Percentiles rank a stretch among this genome's conserved stretches.
Conservation (phyloP, 2,113 vertebrate species). For the Saguinus midas region DNA sequence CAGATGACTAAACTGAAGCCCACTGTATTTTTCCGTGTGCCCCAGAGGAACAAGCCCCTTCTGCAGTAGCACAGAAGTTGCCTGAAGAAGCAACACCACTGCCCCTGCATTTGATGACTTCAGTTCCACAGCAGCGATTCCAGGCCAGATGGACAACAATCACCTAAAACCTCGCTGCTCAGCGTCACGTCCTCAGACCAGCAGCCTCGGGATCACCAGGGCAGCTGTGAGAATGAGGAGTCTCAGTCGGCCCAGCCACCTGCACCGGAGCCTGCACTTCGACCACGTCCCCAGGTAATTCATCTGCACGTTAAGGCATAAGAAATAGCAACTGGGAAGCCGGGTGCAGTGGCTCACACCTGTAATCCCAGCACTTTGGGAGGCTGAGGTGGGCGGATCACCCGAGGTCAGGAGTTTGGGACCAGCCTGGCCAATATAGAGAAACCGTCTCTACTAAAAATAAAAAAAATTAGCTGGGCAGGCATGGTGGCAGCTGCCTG, state of each 20-base stretch:
- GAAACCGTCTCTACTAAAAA: neutral
- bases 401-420: neutral
- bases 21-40: neutral
- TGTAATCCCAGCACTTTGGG: neutral
- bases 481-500: neutral
- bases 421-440: neutral
- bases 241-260: neutral
- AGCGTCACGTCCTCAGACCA: rapidly evolving
- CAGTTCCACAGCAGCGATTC: neutral
- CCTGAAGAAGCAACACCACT: neutral
- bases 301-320: too few species aligned
- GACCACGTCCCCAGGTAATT: too few species aligned
- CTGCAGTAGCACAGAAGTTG: neutral
- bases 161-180: neutral
- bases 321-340: too few species aligned
- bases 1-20: too few species aligned
- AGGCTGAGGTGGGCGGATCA: neutral
- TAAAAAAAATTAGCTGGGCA: neutral
- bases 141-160: rapidly evolving
- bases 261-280: too few species aligned
- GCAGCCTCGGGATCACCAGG: neutral
- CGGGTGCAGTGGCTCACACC: neutral
- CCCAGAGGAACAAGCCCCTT: neutral
- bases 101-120: neutral
- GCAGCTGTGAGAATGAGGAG: neutral